These are phyloP conservation scores for Calvadosia cruxmelitensis DNA, from an alignment of 30 jellyfish, hydroid and myxozoan species.

Conservation along the genomic window DNA sequence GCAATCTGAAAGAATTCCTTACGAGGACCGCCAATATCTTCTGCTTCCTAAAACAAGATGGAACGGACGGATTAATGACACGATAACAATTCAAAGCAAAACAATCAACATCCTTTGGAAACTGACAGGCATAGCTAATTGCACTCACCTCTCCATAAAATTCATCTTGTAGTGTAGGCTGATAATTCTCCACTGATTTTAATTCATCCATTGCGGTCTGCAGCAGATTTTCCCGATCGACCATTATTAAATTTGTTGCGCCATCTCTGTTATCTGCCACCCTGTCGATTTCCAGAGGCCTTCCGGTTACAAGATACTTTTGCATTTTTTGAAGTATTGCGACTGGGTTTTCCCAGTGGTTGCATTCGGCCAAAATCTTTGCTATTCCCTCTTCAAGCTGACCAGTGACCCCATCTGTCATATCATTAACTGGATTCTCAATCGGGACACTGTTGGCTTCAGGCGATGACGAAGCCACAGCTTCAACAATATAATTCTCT, in stretches of 20 bases:
- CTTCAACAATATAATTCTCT: too few species aligned
- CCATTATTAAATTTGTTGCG: background rate
- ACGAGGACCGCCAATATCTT: constrained; percentile 8
- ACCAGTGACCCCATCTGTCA: too few species aligned
- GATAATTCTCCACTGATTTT: background rate
- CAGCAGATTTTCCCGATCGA: background rate
- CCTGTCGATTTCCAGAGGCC: background rate
- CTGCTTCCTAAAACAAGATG: background rate
- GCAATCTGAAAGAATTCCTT: background rate
- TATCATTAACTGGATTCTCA: too few species aligned
- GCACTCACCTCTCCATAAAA: background rate
- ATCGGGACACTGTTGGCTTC: too few species aligned
- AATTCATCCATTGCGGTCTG: background rate
- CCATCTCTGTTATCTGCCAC: background rate
- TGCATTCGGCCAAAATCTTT: too few species aligned
- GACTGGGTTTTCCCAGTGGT: too few species aligned
- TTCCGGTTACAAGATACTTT: background rate
- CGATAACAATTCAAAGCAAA: background rate
- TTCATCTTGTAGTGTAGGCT: background rate
- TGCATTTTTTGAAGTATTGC: background rate
- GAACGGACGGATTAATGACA: too few species aligned
- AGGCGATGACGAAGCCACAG: too few species aligned
- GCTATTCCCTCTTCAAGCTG: too few species aligned
- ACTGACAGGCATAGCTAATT: background rate
- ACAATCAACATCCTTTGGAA: background rate